phyloP scores from a whole-genome alignment of 2,888 invertebrate species.

The Bembecia ichneumoniformis region DNA sequence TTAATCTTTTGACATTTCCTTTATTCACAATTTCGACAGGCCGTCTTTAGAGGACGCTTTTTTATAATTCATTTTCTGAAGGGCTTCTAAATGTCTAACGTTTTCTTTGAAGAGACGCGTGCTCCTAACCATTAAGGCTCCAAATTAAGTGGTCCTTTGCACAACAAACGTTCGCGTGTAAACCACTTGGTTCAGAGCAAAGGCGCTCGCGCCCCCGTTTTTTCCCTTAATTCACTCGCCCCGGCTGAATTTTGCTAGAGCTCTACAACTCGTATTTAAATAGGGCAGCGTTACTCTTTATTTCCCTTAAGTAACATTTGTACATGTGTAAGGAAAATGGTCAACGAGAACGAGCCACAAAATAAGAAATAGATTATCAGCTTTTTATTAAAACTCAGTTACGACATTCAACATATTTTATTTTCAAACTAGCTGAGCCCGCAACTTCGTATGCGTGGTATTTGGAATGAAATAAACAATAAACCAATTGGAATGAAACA shows the following conservation, averaged over 20 bases:
- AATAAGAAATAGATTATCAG: too few relatives aligned
- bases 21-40: conserved; percentile 3
- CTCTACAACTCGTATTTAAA: conserved; percentile 14
- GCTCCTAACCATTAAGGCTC: conserved; percentile 19
- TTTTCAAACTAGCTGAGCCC: too few relatives aligned
- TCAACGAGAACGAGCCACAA: too few relatives aligned
- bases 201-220: conserved; percentile 7
- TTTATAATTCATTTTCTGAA: conserved; percentile 18
- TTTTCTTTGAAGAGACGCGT: conserved; percentile 22
- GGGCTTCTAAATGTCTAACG: conserved; percentile 13
- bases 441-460: too few relatives aligned
- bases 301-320: conserved; percentile 6
- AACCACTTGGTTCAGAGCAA: conserved; percentile 10
- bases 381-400: too few relatives aligned
- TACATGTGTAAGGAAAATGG: not conserved
- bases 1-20: not conserved
- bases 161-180: conserved; percentile 13
- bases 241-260: conserved; percentile 12
- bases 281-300: conserved; percentile 9
- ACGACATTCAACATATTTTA: too few relatives aligned
- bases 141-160: conserved; percentile 24
- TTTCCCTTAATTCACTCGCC: conserved; percentile 11
- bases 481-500: too few relatives aligned
- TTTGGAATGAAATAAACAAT: too few relatives aligned
- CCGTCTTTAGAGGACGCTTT: conserved; percentile 14